A percentile compares a stretch with the other conserved stretches of the same genome.
Evolutionary conservation across 2,113 vertebrate species (phyloP).

Genomic region (Chionodraco myersi): DNA sequence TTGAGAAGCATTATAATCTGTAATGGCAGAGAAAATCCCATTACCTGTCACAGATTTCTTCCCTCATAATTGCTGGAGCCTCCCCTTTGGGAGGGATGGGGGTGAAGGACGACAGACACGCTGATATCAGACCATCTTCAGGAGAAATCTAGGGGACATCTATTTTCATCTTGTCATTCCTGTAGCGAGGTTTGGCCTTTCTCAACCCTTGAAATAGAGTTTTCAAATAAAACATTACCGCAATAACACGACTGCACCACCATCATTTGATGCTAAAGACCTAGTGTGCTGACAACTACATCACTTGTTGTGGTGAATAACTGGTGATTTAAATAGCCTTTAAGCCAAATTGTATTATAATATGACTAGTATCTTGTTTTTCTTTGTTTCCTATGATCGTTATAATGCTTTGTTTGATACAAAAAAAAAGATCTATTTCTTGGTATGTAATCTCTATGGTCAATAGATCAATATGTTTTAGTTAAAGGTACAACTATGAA

Average conservation of each 20-base stretch:
- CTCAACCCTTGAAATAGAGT: constrained; percentile 37
- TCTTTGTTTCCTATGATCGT: not conserved
- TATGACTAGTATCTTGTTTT: not conserved
- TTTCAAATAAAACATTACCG: constrained; percentile 32
- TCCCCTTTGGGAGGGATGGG: constrained; percentile 67
- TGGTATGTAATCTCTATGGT: not conserved
- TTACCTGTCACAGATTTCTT: constrained; percentile 78
- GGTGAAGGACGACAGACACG: constrained; percentile 77
- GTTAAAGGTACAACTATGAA: not conserved
- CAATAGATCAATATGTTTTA: not conserved
- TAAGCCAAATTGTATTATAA: not conserved
- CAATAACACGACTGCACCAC: constrained; percentile 14
- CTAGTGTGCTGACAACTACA: not conserved
- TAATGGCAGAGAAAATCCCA: constrained; percentile 79
- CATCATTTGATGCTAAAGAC: constrained; percentile 14
- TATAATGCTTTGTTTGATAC: not conserved
- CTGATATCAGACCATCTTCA: constrained; percentile 67
- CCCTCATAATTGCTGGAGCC: constrained; percentile 78
- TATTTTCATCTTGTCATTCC: constrained; percentile 69
- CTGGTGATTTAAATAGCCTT: not conserved
- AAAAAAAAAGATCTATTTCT: not conserved
- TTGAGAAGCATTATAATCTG: constrained; percentile 81
- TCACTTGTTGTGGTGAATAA: not conserved
- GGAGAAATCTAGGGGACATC: constrained; percentile 71
- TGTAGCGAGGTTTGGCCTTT: constrained; percentile 44